Base-by-base conservation (phyloP, 2,113 vertebrate genomes). In the Gavialis gangeticus region DNA sequence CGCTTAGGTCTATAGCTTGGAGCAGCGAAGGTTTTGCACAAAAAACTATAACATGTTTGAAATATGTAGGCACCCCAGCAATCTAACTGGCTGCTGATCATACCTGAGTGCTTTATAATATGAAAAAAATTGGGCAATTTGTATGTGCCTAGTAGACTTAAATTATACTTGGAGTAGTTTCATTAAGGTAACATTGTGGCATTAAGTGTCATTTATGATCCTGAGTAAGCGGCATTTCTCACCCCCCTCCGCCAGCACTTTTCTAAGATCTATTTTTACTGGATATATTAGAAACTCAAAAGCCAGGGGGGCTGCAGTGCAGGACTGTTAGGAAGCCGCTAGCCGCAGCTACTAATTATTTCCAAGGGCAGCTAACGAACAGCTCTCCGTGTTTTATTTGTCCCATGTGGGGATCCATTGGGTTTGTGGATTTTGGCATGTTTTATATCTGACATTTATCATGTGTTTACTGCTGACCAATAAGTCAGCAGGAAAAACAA, bases 401-500 rank as follows among this genome's bases (percentile, higher is more conserved):
- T 94, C 93, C 85, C 85, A 58, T 87, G 91, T 90, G 88, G 46
- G 94, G 88, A 94, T 80, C 92, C 59, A 89, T 73, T 87, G 81
- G 37, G 67, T 94, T 95, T 96, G 94, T 93, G 92, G 90, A 90
- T 84, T 95, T 92, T 78, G 88, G 75, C 69, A 91, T 37, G 89
- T 79, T 96, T 96, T 95, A 95, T 92, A 62, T 87, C 79, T 85
- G 62, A 90, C 90, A 96, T 95, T 96, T 96, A 90, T 96, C 94
- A 85, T 75, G 66, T 75, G 73, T 96, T 96, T 96, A 94, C 82
- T 87, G 87, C 76, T 59, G 82, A 75, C 84, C 71, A 91, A 79
- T 90, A 96, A 95, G 82, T 93, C 88, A 96, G 86, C 78, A 82
- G n/a, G 87, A 85, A 30, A 91, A 46, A 24, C 71, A 27, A 67